Percentiles rank a stretch among this genome's conserved stretches.
Evolutionary conservation across 1,140 invertebrate genomes (phyloP).

Genomic region (Bactericera cockerelli): DNA sequence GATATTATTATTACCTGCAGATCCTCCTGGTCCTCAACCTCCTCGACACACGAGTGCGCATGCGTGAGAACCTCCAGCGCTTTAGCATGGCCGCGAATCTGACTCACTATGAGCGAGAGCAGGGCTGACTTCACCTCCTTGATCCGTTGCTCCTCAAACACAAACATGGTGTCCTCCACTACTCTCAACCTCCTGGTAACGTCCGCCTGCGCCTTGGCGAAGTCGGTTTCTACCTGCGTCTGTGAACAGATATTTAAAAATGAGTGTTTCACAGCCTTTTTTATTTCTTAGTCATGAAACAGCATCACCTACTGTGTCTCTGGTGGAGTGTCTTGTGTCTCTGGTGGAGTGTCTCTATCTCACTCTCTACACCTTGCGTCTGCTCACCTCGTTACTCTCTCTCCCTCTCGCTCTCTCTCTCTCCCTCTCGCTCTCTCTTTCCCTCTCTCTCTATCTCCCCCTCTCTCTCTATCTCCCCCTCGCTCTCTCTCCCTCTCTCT

Average conservation of each 20-base stretch:
- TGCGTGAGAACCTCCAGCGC: neutral
- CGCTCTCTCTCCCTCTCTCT: no score
- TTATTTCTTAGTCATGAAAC: no score
- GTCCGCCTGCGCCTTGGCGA: neutral
- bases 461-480: no score
- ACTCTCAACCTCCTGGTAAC: neutral
- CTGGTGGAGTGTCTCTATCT: no score
- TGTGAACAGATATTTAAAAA: neutral
- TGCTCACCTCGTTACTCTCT: no score
- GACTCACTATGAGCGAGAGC: neutral
- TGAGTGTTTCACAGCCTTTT: no score
- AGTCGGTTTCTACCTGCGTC: constrained; percentile 2
- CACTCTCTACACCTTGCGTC: no score
- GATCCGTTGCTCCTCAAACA: neutral
- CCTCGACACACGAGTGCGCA: neutral
- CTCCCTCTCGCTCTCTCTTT: no score
- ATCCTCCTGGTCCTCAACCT: neutral
- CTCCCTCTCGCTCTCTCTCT: no score
- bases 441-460: no score
- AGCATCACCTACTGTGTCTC: no score
- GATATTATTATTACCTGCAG: neutral
- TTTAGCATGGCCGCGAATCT: neutral
- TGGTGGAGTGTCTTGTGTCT: no score
- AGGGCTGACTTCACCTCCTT: neutral
- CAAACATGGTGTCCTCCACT: neutral